Evolutionary conservation across 2,888 invertebrate species (phyloP).

Genomic region (Macaria liturata): DNA sequence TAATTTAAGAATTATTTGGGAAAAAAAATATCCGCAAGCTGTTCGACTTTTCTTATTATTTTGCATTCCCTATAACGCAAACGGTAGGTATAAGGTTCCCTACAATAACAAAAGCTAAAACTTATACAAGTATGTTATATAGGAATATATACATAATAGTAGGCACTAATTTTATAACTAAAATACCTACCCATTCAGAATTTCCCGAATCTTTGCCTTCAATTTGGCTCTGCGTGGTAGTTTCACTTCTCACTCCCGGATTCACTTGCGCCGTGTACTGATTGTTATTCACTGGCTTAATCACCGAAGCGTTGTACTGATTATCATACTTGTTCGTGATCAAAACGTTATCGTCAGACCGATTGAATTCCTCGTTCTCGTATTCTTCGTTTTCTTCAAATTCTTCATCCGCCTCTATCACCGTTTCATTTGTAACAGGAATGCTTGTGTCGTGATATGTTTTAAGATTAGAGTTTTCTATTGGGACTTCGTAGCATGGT

Average conservation of each 20-base stretch:
- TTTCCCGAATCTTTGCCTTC: background rate
- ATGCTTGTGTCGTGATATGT: conserved; percentile 1
- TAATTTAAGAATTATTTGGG: too few relatives aligned
- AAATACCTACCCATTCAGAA: conserved; percentile 45
- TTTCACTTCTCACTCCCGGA: conserved; percentile 7
- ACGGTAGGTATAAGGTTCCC: too few relatives aligned
- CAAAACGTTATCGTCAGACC: conserved; percentile 54
- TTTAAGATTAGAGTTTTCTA: background rate
- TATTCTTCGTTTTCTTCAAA: conserved; percentile 22
- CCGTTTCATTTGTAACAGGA: conserved; percentile 5
- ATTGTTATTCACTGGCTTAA: conserved; percentile 10
- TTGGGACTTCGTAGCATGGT: background rate
- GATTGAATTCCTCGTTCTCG: conserved; percentile 42
- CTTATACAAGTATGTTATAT: too few relatives aligned
- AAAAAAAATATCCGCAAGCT: too few relatives aligned
- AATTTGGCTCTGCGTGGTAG: background rate
- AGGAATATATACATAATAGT: too few relatives aligned
- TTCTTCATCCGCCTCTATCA: conserved; percentile 19
- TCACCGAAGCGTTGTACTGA: conserved; percentile 23
- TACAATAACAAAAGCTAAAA: too few relatives aligned
- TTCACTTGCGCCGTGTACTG: conserved; percentile 3
- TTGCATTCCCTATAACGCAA: too few relatives aligned
- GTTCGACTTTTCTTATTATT: too few relatives aligned
- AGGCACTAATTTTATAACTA: too few relatives aligned
- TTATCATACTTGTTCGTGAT: conserved; percentile 54